Base-by-base conservation (phyloP, 2,888 invertebrate species). In the Helobdella robusta region DNA sequence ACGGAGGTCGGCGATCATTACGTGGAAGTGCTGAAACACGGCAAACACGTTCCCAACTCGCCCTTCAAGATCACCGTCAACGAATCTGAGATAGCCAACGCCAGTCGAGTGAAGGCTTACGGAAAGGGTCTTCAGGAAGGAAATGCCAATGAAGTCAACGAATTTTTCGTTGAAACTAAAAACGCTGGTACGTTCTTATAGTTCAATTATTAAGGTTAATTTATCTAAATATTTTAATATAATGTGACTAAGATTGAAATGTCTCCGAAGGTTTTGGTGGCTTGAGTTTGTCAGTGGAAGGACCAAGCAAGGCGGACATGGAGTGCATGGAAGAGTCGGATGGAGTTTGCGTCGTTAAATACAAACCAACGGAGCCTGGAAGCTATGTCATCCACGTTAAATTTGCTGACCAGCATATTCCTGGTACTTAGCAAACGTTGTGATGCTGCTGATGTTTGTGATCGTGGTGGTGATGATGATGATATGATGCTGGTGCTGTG, bases 21-120 rank as follows among this genome's bases (percentile, higher is more conserved):
- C 70, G 95, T 98, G 1, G 89, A 92, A 46, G 95, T 98, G 0
- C 94, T 91, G 81, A 87, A 89, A 73, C 58, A 69, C 34, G 70
- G 70, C 15, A 88, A 88, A 73, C 93, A 94, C 80, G 93, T 98
- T 73, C 87, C 89, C 72, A 93, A 93, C 80, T 93, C 92, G 0
- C 97, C 97, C 0, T 98, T 97, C 83, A 93, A 92, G 82, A 94
- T 97, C 75, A 89, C 88, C 70, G 95, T 97, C 0, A 86, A 87
- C 65, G 88, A 89, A 68, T 86, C 88, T 68, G 95, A 97, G 82
- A 89, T 93, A 11, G 95, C 97, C 70, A 94, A 98, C 78, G 93
- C 97, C 44, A 89, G 88, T 81, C 94, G 94, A 83, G 97, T 98
- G 8, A 87, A 87, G 81, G 91, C 93, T 2, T 84, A 86, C 15